Conservation (phyloP, 2,797 vertebrate genomes). For the Rhinophrynus dorsalis region DNA sequence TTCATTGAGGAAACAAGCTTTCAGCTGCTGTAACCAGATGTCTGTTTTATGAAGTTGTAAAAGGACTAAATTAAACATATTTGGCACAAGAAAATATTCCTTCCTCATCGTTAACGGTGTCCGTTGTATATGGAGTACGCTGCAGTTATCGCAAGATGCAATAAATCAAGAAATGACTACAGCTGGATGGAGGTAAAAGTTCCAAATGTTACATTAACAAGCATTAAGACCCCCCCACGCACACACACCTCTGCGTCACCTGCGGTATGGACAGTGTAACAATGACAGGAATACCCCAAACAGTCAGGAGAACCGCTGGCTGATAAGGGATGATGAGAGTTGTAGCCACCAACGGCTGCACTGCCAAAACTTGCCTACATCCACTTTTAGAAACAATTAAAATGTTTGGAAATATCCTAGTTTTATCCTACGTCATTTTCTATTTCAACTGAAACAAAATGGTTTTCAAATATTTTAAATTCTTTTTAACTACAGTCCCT, state of each 20-base stretch:
- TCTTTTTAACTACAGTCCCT: too few species aligned
- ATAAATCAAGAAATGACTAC: background rate
- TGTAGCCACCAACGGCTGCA: too few species aligned
- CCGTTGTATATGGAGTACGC: background rate
- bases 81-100: conserved; percentile 4
- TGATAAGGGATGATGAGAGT: too few species aligned
- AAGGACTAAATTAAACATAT: conserved; percentile 20
- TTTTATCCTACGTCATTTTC: too few species aligned
- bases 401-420: too few species aligned
- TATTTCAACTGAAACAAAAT: too few species aligned
- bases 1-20: background rate
- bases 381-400: too few species aligned
- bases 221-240: background rate
- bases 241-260: background rate
- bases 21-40: conserved; percentile 7
- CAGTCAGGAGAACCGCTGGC: too few species aligned
- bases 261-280: too few species aligned
- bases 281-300: background rate
- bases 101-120: background rate
- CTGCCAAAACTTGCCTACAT: too few species aligned
- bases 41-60: conserved; percentile 7
- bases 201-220: background rate
- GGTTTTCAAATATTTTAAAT: too few species aligned
- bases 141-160: background rate
- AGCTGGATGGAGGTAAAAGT: background rate